Base-by-base conservation (phyloP, 2,113 vertebrate species). In the Ictalurus furcatus region DNA sequence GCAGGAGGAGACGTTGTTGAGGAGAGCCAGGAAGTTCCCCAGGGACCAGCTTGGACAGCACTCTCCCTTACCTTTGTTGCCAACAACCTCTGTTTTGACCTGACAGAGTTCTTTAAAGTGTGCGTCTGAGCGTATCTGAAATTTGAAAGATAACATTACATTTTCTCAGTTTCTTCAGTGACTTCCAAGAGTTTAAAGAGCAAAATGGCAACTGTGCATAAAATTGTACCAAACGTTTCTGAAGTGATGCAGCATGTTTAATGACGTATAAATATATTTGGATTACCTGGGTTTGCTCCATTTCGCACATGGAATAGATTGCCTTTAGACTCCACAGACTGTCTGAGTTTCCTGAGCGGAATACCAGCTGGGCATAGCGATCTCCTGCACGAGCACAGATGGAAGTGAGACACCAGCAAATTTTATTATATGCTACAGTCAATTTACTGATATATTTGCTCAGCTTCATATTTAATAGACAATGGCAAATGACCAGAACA, bases 1-100 rank as follows among this genome's bases (percentile, higher is more conserved):
- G 92, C 98, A 99, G 0, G 97, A 97, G 16, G 98, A 97, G 69
- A 97, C 96, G 84, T 99, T 99, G 90, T 96, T 97, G 67, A 99
- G 96, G 79, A 97, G 95, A 4, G 98, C 97, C 87, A 99, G 96
- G 78, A 97, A 99, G 95, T 99, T 99, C 92, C 98, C 98, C 91
- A 99, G 94, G 81, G 98, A 99, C 98, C 98, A 99, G 94, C 98
- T 99, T 0, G 98, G 98, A 93, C 98, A 99, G 93, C 98, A 99
- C 89, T 97, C 94, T 5, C 88, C 89, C 28, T 92, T 93, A 0
- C 95, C 94, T 65, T 93, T 89, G 44, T 94, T 93, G 21, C 91
- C 91, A 12, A 91, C 92, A 12, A 88, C 69, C 25, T 93, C 92
- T 34, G 58, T 88, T 85, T 92, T 91, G 83, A 91, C 90, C 92